Base-by-base conservation (phyloP, 2,113 vertebrate species). In the Pimephales promelas region DNA sequence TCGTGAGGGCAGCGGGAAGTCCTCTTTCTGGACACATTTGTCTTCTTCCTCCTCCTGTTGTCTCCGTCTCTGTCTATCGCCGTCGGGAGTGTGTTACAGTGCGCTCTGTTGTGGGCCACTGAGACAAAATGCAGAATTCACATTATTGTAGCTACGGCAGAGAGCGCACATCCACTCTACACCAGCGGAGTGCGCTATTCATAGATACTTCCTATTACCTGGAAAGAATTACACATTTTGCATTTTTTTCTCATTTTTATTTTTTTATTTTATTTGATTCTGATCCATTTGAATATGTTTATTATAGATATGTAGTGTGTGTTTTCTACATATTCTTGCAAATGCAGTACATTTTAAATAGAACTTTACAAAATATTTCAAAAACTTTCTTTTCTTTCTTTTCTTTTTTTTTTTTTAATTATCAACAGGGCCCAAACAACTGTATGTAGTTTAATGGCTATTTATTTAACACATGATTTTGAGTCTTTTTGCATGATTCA, bases 1-100 rank as follows among this genome's bases (percentile, higher is more conserved):
- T 89, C 75, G 86, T 76, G 88, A 93, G 89, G 88, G 90, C 89
- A 88, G 85, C 14, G 31, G 80, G 73, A 43, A 68, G 49, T 61
- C 61, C 80, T 70, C 9, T 28, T 57, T 57, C 43, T 40, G 57
- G 24, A 62, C 28, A 31, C 52, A 45, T 82, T 70, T 64, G 54
- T 86, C 84, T 86, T 66, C 54, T 36, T 59, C 49, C 45, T 72
- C 57, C 72, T 64, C 45, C 5, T 18, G 20, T 66, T 7, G 40
- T 76, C 49, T 79, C 80, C 7, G 1, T 66, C 73, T 84, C 45
- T 56, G 26, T 71, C n/a, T 59, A 11, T 52, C 13, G 40, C 70
- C n/a, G 9, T 6, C 1, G 76, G 57, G 57, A 79, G 56, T 26
- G 36, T 79, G 76, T 79, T 79, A 79, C 45, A 78, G 24, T 14